Conservation (phyloP, 2,888 invertebrate species). For the Eudasyphora cyanicolor region DNA sequence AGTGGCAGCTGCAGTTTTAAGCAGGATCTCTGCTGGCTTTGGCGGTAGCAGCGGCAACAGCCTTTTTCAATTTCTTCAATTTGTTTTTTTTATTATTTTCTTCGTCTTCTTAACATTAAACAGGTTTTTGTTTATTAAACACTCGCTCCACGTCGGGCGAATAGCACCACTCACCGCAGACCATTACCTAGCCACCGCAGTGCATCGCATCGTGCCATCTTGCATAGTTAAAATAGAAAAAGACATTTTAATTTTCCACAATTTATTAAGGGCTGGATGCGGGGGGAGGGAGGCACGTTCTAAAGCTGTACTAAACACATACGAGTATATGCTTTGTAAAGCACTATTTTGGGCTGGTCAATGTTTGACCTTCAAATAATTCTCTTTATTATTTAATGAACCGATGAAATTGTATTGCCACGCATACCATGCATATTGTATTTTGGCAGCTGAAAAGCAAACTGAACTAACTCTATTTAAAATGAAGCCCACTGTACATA, state of each 20-base stretch:
- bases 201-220: too few relatives aligned
- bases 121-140: conserved; percentile 58
- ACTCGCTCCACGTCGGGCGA: background rate
- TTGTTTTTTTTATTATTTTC: conserved; percentile 41
- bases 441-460: too few relatives aligned
- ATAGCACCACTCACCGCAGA: conserved; percentile 55
- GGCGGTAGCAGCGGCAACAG: conserved; percentile 15
- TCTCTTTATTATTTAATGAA: background rate
- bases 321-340: background rate
- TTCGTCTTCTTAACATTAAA: conserved; percentile 46
- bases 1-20: conserved; percentile 36
- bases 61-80: conserved; percentile 57
- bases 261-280: background rate
- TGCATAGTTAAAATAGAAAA: too few relatives aligned
- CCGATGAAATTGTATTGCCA: background rate
- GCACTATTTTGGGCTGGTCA: background rate
- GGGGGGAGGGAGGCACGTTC: background rate
- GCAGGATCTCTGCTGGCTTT: conserved; percentile 38
- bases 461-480: too few relatives aligned
- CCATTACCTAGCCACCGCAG: background rate
- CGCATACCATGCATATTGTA: too few relatives aligned
- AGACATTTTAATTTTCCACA: background rate
- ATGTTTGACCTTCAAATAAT: conserved; percentile 17
- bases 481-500: too few relatives aligned
- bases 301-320: background rate